A percentile compares a stretch with the other conserved stretches of the same genome.
These are phyloP conservation scores for Drosophila neonasuta DNA, from an alignment of 2,888 invertebrate genomes.

Conservation along the genomic window DNA sequence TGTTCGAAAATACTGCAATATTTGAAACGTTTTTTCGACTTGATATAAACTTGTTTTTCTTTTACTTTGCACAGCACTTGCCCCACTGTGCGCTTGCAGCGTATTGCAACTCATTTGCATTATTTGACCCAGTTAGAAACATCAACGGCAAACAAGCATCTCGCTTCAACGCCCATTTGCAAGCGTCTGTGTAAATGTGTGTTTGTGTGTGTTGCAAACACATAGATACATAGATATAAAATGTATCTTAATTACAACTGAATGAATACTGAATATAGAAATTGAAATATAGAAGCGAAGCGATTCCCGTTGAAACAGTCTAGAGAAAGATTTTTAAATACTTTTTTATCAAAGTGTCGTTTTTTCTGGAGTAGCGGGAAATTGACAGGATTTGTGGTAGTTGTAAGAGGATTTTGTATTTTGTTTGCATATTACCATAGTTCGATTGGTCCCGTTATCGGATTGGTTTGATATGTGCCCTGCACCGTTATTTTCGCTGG, in stretches of 20 bases:
- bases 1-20: too few relatives aligned
- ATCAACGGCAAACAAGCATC: slow-evolving; percentile 35
- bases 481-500: slow-evolving; percentile 80
- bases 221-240: not conserved
- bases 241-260: slow-evolving; percentile 27
- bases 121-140: slow-evolving; percentile 62
- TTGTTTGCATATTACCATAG: slow-evolving; percentile 75
- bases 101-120: slow-evolving; percentile 51
- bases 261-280: slow-evolving; percentile 1
- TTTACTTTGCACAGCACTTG: not conserved
- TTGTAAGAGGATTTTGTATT: not conserved
- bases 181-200: not conserved
- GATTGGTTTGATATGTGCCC: slow-evolving; percentile 80
- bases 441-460: slow-evolving; percentile 81
- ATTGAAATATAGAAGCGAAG: not conserved
- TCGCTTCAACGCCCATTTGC: slow-evolving; percentile 23
- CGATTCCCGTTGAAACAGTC: not conserved
- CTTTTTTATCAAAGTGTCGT: not conserved
- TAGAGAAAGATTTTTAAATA: too few relatives aligned
- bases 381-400: not conserved
- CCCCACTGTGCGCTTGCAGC: slow-evolving; percentile 52
- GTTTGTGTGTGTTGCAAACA: not conserved
- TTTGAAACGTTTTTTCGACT: too few relatives aligned
- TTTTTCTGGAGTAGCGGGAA: not conserved
- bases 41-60: too few relatives aligned